Evolutionary conservation across 2,888 invertebrate species (phyloP).

Genomic region (Chirona hameri): DNA sequence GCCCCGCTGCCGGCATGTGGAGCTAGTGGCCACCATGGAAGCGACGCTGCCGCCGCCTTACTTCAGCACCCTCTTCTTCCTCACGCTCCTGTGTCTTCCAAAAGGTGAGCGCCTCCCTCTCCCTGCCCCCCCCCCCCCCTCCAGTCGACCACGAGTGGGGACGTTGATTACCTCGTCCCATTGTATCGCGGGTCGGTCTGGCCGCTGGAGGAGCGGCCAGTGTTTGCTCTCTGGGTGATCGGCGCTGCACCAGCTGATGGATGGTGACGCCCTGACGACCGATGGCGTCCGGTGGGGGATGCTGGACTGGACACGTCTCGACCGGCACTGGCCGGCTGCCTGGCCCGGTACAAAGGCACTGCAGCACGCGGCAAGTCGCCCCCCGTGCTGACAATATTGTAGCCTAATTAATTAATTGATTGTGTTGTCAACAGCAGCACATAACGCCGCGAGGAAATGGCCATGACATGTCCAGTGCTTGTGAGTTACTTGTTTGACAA

Average conservation of each 20-base stretch:
- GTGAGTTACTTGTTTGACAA: too few species aligned
- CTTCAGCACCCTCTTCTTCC: background rate
- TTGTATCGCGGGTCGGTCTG: background rate
- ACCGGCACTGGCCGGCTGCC: too few species aligned
- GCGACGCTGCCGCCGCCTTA: background rate
- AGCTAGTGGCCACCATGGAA: conserved; percentile 1
- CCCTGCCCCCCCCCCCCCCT: background rate
- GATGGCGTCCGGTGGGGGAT: background rate
- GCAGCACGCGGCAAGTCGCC: too few species aligned
- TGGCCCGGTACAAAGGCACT: too few species aligned
- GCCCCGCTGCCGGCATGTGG: background rate
- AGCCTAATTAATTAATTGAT: too few species aligned
- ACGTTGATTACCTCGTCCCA: background rate
- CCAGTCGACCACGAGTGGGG: background rate
- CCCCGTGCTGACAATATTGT: too few species aligned
- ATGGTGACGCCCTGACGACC: background rate
- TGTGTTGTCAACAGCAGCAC: too few species aligned
- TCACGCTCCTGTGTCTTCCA: conserved; percentile 4
- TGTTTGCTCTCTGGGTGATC: background rate
- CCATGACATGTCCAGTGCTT: too few species aligned
- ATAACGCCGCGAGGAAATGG: too few species aligned
- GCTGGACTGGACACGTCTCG: too few species aligned
- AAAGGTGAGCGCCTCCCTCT: background rate
- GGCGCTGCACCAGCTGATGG: background rate
- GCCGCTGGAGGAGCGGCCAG: background rate